These are phyloP conservation scores for Empidonax alnorum DNA, from an alignment of 2,113 vertebrate genomes.

Conservation along the genomic window DNA sequence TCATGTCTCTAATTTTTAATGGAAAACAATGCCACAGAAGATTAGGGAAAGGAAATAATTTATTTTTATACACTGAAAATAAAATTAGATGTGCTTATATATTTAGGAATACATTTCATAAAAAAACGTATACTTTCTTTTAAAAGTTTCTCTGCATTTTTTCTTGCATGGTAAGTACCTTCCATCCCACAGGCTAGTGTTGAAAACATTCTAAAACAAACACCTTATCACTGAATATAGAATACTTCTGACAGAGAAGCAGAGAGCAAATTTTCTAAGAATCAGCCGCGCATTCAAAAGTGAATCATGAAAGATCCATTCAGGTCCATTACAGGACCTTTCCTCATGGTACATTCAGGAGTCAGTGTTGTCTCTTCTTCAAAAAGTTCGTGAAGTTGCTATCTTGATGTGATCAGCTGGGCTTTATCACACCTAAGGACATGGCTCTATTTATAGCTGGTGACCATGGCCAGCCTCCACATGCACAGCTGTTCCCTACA, in stretches of 20 bases:
- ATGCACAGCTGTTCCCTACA: neutral
- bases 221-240: neutral
- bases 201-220: neutral
- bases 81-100: conserved; percentile 35
- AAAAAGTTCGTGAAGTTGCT: neutral
- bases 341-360: neutral
- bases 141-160: neutral
- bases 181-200: neutral
- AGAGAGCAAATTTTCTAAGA: neutral
- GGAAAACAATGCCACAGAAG: conserved; percentile 57
- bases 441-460: neutral
- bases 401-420: neutral
- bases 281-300: neutral
- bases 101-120: neutral
- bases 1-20: conserved; percentile 63
- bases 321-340: neutral
- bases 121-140: conserved; percentile 16
- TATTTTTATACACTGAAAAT: conserved; percentile 62
- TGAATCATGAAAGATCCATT: neutral
- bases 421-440: neutral
- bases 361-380: neutral
- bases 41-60: conserved; percentile 39
- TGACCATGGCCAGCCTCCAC: rapidly evolving
- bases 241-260: neutral
- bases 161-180: neutral